phyloP scores from a whole-genome alignment of 1,140 invertebrate genomes.

The Drosophila ercepeae region DNA sequence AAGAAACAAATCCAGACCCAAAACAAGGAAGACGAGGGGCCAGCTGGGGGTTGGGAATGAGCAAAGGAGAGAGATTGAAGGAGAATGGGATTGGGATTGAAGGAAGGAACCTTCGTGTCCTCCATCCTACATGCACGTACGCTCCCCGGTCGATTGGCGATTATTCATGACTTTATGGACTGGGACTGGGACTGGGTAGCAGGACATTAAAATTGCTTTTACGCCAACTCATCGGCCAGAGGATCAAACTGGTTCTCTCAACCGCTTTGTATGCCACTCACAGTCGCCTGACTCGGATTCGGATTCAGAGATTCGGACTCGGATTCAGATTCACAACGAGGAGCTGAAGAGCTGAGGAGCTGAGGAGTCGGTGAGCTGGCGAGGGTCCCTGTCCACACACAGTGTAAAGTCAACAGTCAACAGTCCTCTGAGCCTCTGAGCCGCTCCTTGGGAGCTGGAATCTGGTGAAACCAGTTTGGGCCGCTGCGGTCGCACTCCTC shows the following conservation, averaged over 20 bases:
- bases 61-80: background rate
- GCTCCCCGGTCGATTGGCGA: conserved; percentile 50
- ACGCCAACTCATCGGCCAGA: conserved; percentile 77
- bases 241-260: conserved; percentile 77
- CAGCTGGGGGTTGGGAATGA: conserved; percentile 5
- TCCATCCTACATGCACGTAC: conserved; percentile 70
- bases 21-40: background rate
- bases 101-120: conserved; percentile 26
- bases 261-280: conserved; percentile 72
- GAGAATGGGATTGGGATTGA: conserved; percentile 3
- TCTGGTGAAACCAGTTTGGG: conserved; percentile 70
- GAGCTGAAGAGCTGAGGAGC: no score
- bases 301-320: conserved; percentile 5
- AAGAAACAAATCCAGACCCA: conserved; percentile 42
- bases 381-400: conserved; percentile 3
- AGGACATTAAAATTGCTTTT: conserved; percentile 82
- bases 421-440: conserved; percentile 30
- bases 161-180: conserved; percentile 81
- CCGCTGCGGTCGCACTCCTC: conserved; percentile 48
- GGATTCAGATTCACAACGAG: conserved; percentile 10
- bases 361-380: background rate
- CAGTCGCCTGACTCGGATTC: conserved; percentile 33
- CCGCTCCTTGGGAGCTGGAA: conserved; percentile 61
- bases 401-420: conserved; percentile 8
- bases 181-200: conserved; percentile 72